Evolutionary conservation across 2,797 vertebrate species (phyloP), one percentile per base, ranked within the genome.

Genomic region (Chromis chromis): DNA sequence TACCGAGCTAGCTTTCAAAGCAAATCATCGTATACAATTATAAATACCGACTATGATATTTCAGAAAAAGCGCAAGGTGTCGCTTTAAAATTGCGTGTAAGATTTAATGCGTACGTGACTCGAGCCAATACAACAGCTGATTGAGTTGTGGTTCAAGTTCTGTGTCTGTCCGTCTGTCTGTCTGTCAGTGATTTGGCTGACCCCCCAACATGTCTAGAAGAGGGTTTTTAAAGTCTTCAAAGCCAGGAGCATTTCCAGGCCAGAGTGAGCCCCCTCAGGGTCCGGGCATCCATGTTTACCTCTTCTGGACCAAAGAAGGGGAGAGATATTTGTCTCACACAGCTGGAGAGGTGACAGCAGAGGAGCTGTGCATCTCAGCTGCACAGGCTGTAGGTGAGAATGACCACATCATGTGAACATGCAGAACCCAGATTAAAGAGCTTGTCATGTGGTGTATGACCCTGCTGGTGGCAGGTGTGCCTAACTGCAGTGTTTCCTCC

Each of bases 291-390:
- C 94, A 93, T 54, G 90, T 98, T 1, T 88, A 92, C 31, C 93
- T 99, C 11, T 95, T 97, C 86, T 97, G 95, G 95, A 92, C 92
- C 0, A 94, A 94, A 13, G 65, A 83, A 1, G 94, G 93, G 4
- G 94, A 96, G 0, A 88, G 72, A 2, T 96, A 94, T 74, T 75
- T 94, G 49, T 92, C 87, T 19, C 95, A 96, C 78, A 76, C 65
- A 0, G 78, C 84, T 2, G 91, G 91, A 6, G 54, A 90, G 0
- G 83, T 95, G 74, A 96, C 95, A 0, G 96, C 95, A 0, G 97
- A 98, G 89, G 95, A 96, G 0, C 88, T 97, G 79, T 97, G 96
- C 73, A 93, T 97, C 57, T 88, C 82, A 0, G 89, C 96, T 0
- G 96, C 97, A 1, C 92, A 95, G 67, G 85, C 84, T 28, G 68